Base-by-base conservation (phyloP, 2,888 invertebrate genomes). In the Timandra comae region DNA sequence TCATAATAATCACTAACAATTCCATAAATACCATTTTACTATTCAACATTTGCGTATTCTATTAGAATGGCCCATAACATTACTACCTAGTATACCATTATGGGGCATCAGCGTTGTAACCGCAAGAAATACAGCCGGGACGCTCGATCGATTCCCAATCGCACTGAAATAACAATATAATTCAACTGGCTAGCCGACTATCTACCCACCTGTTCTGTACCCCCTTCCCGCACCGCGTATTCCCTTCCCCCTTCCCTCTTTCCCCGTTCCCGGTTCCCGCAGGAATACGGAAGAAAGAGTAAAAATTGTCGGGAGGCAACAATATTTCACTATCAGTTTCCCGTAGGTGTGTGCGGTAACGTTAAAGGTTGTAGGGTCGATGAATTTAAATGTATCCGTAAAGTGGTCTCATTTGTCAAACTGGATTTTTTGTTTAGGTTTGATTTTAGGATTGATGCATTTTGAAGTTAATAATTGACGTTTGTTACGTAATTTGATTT, bases 311-410 rank as follows among this genome's bases (percentile, higher is more conserved):
- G 39, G 39, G 39, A 35, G 35, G 35, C 32, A 29, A 35, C 47
- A 38, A 59, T 63, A 61, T 52, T 41, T 63, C 55, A 56, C 53
- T 50, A 51, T 46, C 46, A 46, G 24, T 24, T 1, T 6, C 16
- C 16, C 44, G 39, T 46, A 55, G 55, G 58, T 52, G 50, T 53
- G 58, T 51, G n/a, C n/a, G 49, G 47, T 40, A 46, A 47, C 45
- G 42, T 50, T 55, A 57, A 51, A 49, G 49, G 43, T n/a, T 40
- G 48, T 48, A 38, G 43, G 45, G 46, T 47, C 52, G 52, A 58
- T 60, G 52, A 57, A 57, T 61, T 60, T 57, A 56, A 60, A 60
- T 57, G 57, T 56, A 52, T 52, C 50, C 49, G 44, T 48, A 54
- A 54, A 56, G 49, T 43, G 54, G 42, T 38, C 13, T 33, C 46